phyloP scores from a whole-genome alignment of 2,797 vertebrate genomes.

The Lophius americanus region DNA sequence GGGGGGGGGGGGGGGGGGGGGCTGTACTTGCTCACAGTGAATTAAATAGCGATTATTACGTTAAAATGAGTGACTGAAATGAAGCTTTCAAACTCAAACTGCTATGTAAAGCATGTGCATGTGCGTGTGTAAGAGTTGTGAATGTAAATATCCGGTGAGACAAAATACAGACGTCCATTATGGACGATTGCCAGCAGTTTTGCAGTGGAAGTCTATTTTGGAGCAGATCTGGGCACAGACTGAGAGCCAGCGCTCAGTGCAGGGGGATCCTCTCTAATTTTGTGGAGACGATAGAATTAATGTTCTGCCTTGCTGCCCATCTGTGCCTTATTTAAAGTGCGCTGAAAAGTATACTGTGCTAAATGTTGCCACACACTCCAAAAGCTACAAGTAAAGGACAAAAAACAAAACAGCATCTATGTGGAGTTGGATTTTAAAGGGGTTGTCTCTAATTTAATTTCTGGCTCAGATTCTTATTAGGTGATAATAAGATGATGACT shows the following conservation, averaged over 20 bases:
- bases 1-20: too few relatives aligned
- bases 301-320: conserved; percentile 74
- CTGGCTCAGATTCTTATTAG: conserved; percentile 79
- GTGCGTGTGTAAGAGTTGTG: conserved; percentile 43
- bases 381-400: conserved; percentile 47
- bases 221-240: conserved; percentile 59
- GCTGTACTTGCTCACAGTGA: conserved; percentile 74
- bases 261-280: conserved; percentile 73
- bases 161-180: conserved; percentile 46
- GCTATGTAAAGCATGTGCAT: conserved; percentile 42
- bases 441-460: conserved; percentile 64
- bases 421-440: conserved; percentile 56
- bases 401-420: conserved; percentile 22
- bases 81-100: conserved; percentile 69
- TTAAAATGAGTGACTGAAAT: conserved; percentile 39
- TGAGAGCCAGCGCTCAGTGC: conserved; percentile 51
- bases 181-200: conserved; percentile 64
- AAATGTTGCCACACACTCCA: conserved; percentile 65
- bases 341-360: conserved; percentile 71
- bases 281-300: conserved; percentile 77
- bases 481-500: conserved; percentile 82
- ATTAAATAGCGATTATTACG: conserved; percentile 56
- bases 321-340: conserved; percentile 81
- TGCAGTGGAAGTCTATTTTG: conserved; percentile 53
- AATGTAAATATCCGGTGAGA: conserved; percentile 39